phyloP scores from a whole-genome alignment of 2,888 invertebrate species.

The Parnassius glacialis region DNA sequence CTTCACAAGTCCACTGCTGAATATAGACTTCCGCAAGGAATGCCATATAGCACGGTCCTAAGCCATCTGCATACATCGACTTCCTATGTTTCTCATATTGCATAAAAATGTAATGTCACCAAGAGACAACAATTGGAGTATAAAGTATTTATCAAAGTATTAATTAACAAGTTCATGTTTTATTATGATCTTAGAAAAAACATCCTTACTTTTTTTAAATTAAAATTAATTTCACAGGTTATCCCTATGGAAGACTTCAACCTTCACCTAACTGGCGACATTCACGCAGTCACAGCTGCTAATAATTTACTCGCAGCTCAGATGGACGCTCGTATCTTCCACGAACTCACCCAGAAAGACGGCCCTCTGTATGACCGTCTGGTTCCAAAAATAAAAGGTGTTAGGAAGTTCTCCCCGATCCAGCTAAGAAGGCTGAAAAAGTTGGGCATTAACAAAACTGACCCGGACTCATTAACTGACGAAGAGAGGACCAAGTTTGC shows the following conservation, averaged over 20 bases:
- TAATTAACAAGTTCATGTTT: too few relatives aligned
- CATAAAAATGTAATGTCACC: too few relatives aligned
- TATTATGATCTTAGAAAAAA: too few relatives aligned
- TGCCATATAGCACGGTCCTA: too few relatives aligned
- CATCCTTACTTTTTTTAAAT: not conserved
- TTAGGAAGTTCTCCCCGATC: constrained; percentile 91
- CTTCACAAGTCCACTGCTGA: too few relatives aligned
- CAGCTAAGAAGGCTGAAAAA: constrained; percentile 87
- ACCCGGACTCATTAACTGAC: constrained; percentile 88
- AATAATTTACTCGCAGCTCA: constrained; percentile 99
- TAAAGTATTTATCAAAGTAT: too few relatives aligned
- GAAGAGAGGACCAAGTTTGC: constrained; percentile 91
- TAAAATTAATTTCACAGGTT: constrained; percentile 71
- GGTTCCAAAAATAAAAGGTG: constrained; percentile 91
- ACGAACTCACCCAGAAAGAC: constrained; percentile 96
- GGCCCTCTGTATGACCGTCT: constrained; percentile 91
- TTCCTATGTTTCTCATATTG: too few relatives aligned
- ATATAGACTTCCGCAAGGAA: too few relatives aligned
- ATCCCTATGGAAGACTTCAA: constrained; percentile 99
- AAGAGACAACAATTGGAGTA: too few relatives aligned
- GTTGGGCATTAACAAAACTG: constrained; percentile 91
- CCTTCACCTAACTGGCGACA: constrained; percentile 98
- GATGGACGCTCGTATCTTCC: constrained; percentile 97
- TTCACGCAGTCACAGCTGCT: constrained; percentile 98
- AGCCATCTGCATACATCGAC: too few relatives aligned